phyloP scores from a whole-genome alignment of 2,113 vertebrate species.

The Myrmophylax atrothorax region DNA sequence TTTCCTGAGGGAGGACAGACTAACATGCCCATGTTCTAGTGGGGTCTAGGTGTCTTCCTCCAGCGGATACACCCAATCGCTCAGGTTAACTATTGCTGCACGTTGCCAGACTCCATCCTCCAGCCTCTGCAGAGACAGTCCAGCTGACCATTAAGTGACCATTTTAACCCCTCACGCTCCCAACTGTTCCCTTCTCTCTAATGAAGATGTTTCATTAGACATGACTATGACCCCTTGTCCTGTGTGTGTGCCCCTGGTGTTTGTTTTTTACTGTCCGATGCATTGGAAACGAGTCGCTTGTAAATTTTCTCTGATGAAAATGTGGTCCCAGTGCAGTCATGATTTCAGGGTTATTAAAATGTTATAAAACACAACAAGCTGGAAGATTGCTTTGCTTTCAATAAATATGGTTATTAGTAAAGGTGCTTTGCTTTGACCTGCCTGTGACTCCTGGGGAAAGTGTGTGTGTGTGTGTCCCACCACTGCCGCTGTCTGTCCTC shows the following conservation, averaged over 20 bases:
- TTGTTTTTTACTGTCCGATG: not conserved
- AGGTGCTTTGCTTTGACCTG: not conserved
- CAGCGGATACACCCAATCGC: not conserved
- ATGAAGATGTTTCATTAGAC: not conserved
- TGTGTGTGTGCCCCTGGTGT: not conserved
- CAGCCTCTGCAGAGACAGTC: not conserved
- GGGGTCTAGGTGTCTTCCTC: not conserved
- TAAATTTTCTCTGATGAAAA: slow-evolving; percentile 4
- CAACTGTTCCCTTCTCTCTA: not conserved
- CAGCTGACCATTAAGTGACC: not conserved
- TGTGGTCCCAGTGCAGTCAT: not conserved
- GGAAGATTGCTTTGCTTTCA: slow-evolving; percentile 1
- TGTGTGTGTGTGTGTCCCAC: not conserved
- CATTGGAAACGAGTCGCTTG: not conserved
- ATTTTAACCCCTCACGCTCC: not conserved
- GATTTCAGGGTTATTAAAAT: slow-evolving; percentile 45
- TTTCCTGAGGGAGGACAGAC: not conserved
- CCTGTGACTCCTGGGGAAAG: not conserved
- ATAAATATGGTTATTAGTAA: not conserved
- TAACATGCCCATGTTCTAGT: not conserved
- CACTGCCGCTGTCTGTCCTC: not conserved
- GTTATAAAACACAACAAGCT: not conserved
- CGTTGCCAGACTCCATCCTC: not conserved
- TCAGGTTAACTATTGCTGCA: not conserved
- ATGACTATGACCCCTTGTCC: not conserved